Evolutionary conservation across 2,113 vertebrate genomes (phyloP).

Genomic region (Istiophorus platypterus): DNA sequence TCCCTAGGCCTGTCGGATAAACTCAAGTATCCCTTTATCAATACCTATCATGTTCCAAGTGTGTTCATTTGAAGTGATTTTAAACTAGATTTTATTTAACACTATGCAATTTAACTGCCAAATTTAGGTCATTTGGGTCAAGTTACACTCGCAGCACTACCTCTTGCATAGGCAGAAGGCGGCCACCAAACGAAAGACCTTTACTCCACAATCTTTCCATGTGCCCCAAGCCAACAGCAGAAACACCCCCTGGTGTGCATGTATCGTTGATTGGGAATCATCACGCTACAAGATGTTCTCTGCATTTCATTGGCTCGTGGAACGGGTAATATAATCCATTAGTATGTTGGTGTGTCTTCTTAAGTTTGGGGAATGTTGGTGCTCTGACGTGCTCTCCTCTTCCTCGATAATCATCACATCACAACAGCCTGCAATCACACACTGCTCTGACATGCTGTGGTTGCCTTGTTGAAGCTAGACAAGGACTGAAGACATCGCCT

Average conservation of each 20-base stretch:
- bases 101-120: not conserved
- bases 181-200: not conserved
- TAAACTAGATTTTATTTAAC: not conserved
- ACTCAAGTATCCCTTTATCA: not conserved
- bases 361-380: constrained; percentile 7
- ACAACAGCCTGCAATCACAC: constrained; percentile 8
- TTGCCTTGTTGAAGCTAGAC: constrained; percentile 34
- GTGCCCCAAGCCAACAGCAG: not conserved
- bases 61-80: not conserved
- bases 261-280: not conserved
- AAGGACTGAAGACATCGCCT: constrained; percentile 31
- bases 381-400: constrained; percentile 5
- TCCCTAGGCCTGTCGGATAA: not conserved
- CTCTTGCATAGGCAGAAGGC: not conserved
- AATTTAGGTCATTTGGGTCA: not conserved
- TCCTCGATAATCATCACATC: constrained; percentile 17
- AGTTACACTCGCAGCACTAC: not conserved
- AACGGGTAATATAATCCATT: not conserved
- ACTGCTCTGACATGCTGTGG: constrained; percentile 29
- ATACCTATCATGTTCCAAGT: not conserved
- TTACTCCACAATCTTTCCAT: not conserved
- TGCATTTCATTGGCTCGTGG: not conserved
- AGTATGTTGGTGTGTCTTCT: not conserved
- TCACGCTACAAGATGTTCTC: not conserved
- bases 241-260: not conserved